Percentiles rank a stretch among this genome's conserved stretches.
Conservation (phyloP, 2,797 vertebrate species). For the Chelmon rostratus region DNA sequence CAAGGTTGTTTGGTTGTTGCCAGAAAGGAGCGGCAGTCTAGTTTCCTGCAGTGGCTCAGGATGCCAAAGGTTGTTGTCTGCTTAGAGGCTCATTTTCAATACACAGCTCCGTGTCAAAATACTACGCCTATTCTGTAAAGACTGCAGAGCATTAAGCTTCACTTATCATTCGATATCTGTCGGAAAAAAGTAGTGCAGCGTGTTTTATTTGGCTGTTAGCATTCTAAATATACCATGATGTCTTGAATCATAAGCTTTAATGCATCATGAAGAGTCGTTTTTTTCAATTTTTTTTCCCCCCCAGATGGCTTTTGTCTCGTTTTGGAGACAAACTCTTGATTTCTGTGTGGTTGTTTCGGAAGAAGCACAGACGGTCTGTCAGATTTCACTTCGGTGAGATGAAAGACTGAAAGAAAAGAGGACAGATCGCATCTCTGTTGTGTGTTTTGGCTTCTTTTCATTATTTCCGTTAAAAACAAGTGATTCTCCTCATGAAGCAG, state of each 20-base stretch:
- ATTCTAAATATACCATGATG: not conserved
- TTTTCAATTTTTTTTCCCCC: not conserved
- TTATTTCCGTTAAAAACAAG: not conserved
- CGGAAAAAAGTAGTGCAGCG: not conserved
- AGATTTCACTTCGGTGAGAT: conserved; percentile 17
- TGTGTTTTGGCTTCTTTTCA: conserved; percentile 13
- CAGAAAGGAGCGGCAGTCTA: conserved; percentile 31
- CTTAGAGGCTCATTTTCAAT: conserved; percentile 19
- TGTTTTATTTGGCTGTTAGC: conserved; percentile 3
- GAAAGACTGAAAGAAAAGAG: conserved; percentile 12
- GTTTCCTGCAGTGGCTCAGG: conserved; percentile 40
- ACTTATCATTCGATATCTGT: not conserved
- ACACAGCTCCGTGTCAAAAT: conserved; percentile 16
- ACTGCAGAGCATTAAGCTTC: not conserved
- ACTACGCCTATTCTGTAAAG: conserved; percentile 11
- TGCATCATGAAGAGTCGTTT: not conserved
- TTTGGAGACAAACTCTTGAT: not conserved
- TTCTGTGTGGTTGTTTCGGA: conserved; percentile 10
- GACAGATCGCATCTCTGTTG: not conserved
- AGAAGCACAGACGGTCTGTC: not conserved
- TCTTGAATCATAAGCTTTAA: not conserved
- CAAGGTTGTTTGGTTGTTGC: conserved; percentile 65
- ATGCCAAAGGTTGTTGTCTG: conserved; percentile 20
- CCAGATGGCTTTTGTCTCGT: not conserved
- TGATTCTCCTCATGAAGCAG: not conserved